Evolutionary conservation across 2,888 invertebrate species (phyloP).

Genomic region (Gerris lacustris): DNA sequence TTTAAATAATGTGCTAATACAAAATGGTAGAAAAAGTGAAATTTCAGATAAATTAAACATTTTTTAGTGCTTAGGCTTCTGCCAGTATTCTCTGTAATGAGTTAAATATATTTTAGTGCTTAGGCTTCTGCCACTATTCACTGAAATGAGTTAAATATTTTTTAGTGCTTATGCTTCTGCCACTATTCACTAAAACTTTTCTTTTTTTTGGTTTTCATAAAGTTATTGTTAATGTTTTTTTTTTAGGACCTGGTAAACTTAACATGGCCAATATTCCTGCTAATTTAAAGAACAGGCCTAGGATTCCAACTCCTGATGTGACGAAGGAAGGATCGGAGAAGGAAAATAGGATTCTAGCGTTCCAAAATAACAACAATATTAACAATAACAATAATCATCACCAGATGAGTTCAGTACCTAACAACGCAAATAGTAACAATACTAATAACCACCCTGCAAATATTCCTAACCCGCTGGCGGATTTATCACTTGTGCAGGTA

Average conservation of each 20-base stretch:
- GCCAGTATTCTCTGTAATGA: no score
- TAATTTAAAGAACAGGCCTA: constrained; percentile 65
- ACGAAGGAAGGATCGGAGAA: constrained; percentile 65
- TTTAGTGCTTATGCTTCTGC: no score
- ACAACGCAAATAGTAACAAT: constrained; percentile 56
- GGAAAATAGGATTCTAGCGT: constrained; percentile 50
- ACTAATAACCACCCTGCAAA: constrained; percentile 30
- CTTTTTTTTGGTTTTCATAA: no score
- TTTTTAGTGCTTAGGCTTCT: no score
- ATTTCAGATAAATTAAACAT: no score
- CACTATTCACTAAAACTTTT: no score
- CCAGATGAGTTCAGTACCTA: constrained; percentile 41
- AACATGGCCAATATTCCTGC: constrained; percentile 55
- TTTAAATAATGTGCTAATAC: no score
- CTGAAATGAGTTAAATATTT: no score
- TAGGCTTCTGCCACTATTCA: no score
- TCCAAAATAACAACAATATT: constrained; percentile 37
- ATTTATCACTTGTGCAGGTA: neutral
- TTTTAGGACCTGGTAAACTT: constrained; percentile 52
- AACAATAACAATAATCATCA: constrained; percentile 32
- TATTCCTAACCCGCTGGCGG: neutral
- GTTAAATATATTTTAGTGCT: no score
- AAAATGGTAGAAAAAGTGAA: no score
- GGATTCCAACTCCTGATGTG: constrained; percentile 79
- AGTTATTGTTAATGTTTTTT: neutral